These are phyloP conservation scores for Molossus alvarezi DNA, from an alignment of 2,797 vertebrate genomes.

Conservation along the genomic window DNA sequence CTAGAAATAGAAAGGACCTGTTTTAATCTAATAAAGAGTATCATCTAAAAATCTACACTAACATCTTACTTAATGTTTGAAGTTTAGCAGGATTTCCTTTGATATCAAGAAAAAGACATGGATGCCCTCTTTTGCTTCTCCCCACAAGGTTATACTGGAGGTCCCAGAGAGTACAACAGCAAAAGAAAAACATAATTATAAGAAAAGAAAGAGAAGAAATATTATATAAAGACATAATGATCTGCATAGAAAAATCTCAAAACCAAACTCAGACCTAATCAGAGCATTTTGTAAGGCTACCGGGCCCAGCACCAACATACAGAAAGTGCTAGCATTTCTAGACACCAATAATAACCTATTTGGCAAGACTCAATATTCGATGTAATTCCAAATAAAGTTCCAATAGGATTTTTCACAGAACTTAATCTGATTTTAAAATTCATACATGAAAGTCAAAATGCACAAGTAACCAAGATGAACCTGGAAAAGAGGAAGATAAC, in stretches of 20 bases:
- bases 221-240: constrained; percentile 50
- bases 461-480: not conserved
- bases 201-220: constrained; percentile 27
- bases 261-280: not conserved
- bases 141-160: not conserved
- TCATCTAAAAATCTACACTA: constrained; percentile 27
- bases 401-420: not conserved
- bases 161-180: constrained; percentile 51
- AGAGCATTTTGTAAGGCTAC: not conserved
- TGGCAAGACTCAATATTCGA: not conserved
- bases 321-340: constrained; percentile 45
- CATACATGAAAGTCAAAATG: not conserved
- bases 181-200: not conserved
- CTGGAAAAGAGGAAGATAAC: constrained; percentile 34
- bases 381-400: constrained; percentile 42
- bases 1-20: constrained; percentile 43
- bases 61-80: constrained; percentile 22
- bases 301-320: not conserved
- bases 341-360: constrained; percentile 32
- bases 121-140: not conserved
- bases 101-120: not conserved
- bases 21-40: not conserved
- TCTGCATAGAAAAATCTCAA: constrained; percentile 45
- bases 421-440: constrained; percentile 45
- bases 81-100: constrained; percentile 32